Evolutionary conservation across 2,888 invertebrate genomes (phyloP), one percentile per base, ranked within the genome.

Genomic region (Drosophila helvetica): DNA sequence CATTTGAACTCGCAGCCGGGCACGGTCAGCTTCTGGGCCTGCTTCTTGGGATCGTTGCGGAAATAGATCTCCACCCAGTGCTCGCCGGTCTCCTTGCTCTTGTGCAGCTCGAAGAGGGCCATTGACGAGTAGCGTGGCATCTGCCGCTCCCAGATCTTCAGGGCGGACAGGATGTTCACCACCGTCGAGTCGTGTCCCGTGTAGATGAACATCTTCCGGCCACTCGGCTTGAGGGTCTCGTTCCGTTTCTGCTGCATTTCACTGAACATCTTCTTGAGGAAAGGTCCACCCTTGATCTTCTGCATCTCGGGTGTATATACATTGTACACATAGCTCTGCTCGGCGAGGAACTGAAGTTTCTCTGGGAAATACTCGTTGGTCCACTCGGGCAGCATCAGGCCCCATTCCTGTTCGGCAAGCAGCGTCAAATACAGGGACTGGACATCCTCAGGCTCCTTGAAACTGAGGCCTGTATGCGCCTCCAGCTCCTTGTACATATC

Each of bases 101-200:
- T 93, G 57, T 94, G 94, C 45, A 96, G 91, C 88, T 96, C 96
- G 45, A 96, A 92, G 51, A 96, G 89, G 0, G 93, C 92, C 90
- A 94, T 94, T 15, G 94, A 93, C 25, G 94, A 94, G 81, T 95
- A 96, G 19, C 93, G 93, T 0, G 96, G 96, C 74, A 95, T 55
- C 86, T 95, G 94, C 8, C 92, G 91, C 66, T 95, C 93, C 94
- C 95, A 96, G 6, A 95, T 92, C 48, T 94, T 93, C 43, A 96
- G 89, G 0, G 94, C 93, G 22, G 93, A 92, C 57, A 96, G 90
- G 50, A 96, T 89, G 78, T 95, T 94, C 0, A 94, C 93, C 6
- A 96, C 92, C 0, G 96, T 95, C 0, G 95, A 94, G 89, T 96
- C 96, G 86, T 96, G 96, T 0, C 95, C 96, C 0, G 94, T 93